Base-by-base conservation (phyloP, 2,888 invertebrate species). In the Aphodius sticticus region DNA sequence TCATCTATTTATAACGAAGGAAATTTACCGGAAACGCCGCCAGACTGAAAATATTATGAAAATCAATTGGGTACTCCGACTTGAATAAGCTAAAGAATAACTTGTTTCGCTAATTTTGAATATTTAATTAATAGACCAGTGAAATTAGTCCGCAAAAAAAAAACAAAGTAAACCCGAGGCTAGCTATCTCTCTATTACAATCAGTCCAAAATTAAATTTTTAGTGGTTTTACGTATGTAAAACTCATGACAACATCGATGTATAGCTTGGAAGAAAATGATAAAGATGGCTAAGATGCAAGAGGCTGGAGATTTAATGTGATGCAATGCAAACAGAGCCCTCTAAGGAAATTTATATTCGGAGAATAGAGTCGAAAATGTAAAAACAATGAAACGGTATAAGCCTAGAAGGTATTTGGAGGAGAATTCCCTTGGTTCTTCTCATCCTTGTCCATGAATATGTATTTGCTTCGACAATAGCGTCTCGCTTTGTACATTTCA, bases 381-480 rank as follows among this genome's bases (percentile, higher is more conserved):
- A 53, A 53, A 53, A 53, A 12, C 53, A 53, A 53, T 9, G 53
- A 53, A 53, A 53, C 53, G 53, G 53, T 53, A 53, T 53, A 53
- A 53, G 53, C 7, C 12, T 53, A 53, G 53, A 53, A 7, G 9
- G 53, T 53, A 53, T 53, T 53, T 12, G 53, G 12, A 2, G 12
- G 53, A 9, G 4, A 53, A 53, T 7, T 53, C 53, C 9, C 53
- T 53, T 53, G 53, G 53, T 53, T 53, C 53, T 53, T 53, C 53
- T 53, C 12, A 53, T 53, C 53, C 53, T 12, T 53, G 6, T 53
- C 4, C 53, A 53, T 53, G 12, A 53, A 53, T 53, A 53, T 53
- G 53, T 53, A 53, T 53, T 53, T 53, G 53, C 53, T 53, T 53
- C 53, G 53, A 53, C 53, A 53, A 53, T 53, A 53, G 53, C 53